Evolutionary conservation across 2,888 invertebrate genomes (phyloP), one percentile per base, ranked within the genome.

Genomic region (Microctonus aethiopoides): DNA sequence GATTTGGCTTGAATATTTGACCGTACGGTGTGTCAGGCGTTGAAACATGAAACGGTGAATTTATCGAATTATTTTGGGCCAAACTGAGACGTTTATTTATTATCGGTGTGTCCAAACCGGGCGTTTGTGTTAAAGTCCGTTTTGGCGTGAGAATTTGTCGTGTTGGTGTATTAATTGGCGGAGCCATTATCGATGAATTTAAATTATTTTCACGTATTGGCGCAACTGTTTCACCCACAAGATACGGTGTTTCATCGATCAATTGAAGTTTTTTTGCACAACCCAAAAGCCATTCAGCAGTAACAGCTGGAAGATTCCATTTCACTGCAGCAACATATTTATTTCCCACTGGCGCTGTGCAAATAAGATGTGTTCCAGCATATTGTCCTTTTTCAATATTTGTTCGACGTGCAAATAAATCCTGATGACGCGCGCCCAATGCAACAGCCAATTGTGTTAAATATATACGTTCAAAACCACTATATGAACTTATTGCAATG

Each of bases 251-350:
- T 81, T 91, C 93, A 34, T 89, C 84, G 1, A 92, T 88, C 52
- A 89, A 86, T 13, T 82, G 80, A 0, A 91, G 91, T 0, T 86
- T 82, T 54, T 82, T 81, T 13, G 91, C 92, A 84, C 95, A 95
- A 29, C 90, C 89, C 56, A 93, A 81, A 61, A 97, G 83, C 97
- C 97, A 97, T 10, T 91, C 87, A 10, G 92, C 91, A 0, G 86
- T 90, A 0, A 97, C 92, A 0, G 94, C 94, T 0, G 96, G 96
- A 69, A 95, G 87, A 11, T 90, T 90, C 98, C 97, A 98, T 84
- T 94, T 95, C 0, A 93, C 79, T 0, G 95, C 94, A 0, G 96
- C 96, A 51, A 88, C 88, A 82, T 94, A 94, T 83, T 97, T 98
- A 77, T 93, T 93, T 0, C 96, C 96, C 22, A 88, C 88, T 0